Evolutionary conservation across 2,888 invertebrate genomes (phyloP), one percentile per base, ranked within the genome.

Genomic region (Boloria euphrosyne): DNA sequence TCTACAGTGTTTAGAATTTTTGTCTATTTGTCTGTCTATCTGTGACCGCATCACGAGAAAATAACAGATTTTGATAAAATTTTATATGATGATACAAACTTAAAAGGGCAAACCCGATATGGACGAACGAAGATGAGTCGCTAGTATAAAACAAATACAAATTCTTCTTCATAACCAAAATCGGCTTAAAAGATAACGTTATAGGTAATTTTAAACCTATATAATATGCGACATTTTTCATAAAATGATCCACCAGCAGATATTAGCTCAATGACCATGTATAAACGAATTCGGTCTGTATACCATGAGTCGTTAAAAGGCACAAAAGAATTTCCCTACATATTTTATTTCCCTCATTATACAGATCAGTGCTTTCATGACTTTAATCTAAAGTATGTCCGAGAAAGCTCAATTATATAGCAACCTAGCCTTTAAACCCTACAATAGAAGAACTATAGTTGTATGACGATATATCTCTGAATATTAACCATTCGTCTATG

Each of bases 321-420:
- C 54, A 58, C 54, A 69, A 69, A 69, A 69, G 67, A 71, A 69
- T 69, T 68, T 53, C 57, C 57, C 62, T 51, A 57, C 53, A 67
- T 66, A 68, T 63, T 69, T 72, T 68, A 72, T 65, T 55, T 65
- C 57, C 65, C 69, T 71, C 69, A 68, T 73, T 73, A 68, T 67
- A 63, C 67, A 71, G 70, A 67, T 72, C 69, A 66, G 61, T 71
- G 71, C 66, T 65, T 65, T 68, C 72, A 63, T 70, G 51, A 55
- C 62, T 67, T 67, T 66, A 66, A 51, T 49, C 47, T 59, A 72
- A 64, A 55, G 46, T 17, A 46, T n/a, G 38, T 22, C 6, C 43
- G 14, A 54, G n/a, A 44, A n/a, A 17, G n/a, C 2, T 22, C 6
- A 0, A 3, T 27, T 58, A 13, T 58, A 13, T 6, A 16, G 31